Evolutionary conservation across 2,113 vertebrate genomes (phyloP).

Genomic region (Strix aluco): DNA sequence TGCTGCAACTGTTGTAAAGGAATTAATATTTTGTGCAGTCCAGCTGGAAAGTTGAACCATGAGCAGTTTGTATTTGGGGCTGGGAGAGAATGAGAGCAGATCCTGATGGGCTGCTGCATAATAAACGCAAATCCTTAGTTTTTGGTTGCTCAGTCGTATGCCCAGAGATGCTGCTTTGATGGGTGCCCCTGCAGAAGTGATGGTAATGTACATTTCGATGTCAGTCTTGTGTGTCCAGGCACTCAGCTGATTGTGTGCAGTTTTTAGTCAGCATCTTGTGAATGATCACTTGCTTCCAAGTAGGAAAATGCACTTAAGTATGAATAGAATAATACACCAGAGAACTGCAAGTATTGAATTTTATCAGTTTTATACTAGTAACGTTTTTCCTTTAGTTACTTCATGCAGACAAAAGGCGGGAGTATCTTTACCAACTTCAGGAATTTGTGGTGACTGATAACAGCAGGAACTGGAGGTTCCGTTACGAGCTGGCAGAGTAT

Average conservation of each 20-base stretch:
- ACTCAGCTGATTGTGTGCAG: background rate
- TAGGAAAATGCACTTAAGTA: background rate
- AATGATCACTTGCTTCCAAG: background rate
- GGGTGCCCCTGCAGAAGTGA: background rate
- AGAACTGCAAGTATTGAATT: background rate
- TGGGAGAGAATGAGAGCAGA: background rate
- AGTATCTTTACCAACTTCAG: slow-evolving; percentile 79
- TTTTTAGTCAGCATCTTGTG: background rate
- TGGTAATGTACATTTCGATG: background rate
- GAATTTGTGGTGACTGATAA: slow-evolving; percentile 79
- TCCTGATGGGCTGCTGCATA: background rate
- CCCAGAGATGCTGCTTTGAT: background rate
- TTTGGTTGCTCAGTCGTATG: background rate
- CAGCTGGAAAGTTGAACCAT: background rate
- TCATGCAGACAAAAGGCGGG: slow-evolving; percentile 79
- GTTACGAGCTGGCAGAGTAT: slow-evolving; percentile 78
- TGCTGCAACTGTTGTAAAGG: background rate
- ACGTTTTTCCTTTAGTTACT: slow-evolving; percentile 69
- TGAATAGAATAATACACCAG: background rate
- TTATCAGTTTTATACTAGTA: background rate
- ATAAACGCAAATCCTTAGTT: background rate
- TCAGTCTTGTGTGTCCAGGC: background rate
- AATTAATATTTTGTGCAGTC: background rate
- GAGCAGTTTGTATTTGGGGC: background rate
- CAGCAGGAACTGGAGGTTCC: slow-evolving; percentile 80